Evolutionary conservation across 1,140 invertebrate species (phyloP).

Genomic region (Antheraea mylitta): DNA sequence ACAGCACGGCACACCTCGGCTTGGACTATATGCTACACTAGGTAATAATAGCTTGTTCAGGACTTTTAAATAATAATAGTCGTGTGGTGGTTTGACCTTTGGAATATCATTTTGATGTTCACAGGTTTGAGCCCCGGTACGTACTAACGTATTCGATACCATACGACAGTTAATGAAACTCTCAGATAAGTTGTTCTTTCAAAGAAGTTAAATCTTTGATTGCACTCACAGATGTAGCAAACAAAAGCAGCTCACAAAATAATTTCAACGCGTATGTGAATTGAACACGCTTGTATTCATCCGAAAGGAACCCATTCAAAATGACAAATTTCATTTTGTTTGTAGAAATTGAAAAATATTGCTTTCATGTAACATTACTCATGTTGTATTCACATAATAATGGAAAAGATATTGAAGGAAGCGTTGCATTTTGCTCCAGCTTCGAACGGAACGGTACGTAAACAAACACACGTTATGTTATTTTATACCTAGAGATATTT

Average conservation of each 20-base stretch:
- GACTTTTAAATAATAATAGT: too few relatives aligned
- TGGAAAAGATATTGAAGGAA: constrained; percentile 47
- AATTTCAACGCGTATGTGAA: background rate
- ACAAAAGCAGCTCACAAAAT: background rate
- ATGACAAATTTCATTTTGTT: constrained; percentile 46
- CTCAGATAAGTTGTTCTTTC: too few relatives aligned
- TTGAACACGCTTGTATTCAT: background rate
- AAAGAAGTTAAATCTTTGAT: too few relatives aligned
- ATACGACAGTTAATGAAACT: too few relatives aligned
- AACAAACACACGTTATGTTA: constrained; percentile 26
- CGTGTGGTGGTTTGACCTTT: too few relatives aligned
- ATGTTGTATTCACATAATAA: constrained; percentile 49
- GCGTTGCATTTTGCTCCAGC: constrained; percentile 24
- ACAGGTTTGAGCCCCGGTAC: too few relatives aligned
- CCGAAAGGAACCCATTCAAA: constrained; percentile 29
- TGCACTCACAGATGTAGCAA: too few relatives aligned
- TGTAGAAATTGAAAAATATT: constrained; percentile 49
- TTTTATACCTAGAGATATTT: constrained; percentile 26
- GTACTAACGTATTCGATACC: too few relatives aligned
- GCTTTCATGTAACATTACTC: constrained; percentile 45
- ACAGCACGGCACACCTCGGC: too few relatives aligned
- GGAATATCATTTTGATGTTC: too few relatives aligned
- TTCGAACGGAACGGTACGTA: constrained; percentile 31
- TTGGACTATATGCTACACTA: too few relatives aligned
- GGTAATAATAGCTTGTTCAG: too few relatives aligned